These are phyloP conservation scores for Drosophila melanica DNA, from an alignment of 1,140 invertebrate genomes.

Conservation along the genomic window DNA sequence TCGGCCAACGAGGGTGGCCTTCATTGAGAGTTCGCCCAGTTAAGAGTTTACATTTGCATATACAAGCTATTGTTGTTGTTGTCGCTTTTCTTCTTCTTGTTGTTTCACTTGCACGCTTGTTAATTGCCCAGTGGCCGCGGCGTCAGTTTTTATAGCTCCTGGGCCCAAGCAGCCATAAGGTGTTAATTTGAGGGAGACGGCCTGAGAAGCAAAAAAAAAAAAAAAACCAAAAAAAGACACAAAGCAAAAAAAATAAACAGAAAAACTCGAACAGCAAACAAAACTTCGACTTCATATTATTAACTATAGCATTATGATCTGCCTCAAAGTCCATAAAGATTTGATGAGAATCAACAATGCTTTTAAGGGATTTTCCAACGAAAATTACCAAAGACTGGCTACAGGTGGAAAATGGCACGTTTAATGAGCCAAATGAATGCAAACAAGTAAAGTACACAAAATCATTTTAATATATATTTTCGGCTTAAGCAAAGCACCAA, in stretches of 20 bases:
- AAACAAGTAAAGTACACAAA: background rate
- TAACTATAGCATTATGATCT: background rate
- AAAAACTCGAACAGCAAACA: background rate
- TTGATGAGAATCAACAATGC: background rate
- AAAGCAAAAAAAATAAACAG: background rate
- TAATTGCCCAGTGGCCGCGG: conserved; percentile 68
- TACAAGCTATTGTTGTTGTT: conserved; percentile 22
- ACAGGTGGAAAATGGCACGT: background rate
- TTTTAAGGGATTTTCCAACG: background rate
- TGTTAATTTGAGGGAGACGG: conserved; percentile 49
- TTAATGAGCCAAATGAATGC: background rate
- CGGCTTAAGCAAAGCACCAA: background rate
- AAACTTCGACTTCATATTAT: background rate
- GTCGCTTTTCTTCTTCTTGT: conserved; percentile 18
- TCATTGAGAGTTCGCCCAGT: conserved; percentile 43
- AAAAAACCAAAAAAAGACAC: background rate
- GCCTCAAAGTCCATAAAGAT: background rate
- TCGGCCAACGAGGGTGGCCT: background rate
- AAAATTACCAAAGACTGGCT: background rate
- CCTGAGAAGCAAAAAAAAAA: background rate
- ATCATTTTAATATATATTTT: background rate
- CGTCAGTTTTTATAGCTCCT: conserved; percentile 59
- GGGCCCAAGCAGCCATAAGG: conserved; percentile 38
- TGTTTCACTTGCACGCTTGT: conserved; percentile 47
- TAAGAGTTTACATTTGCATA: conserved; percentile 50